Percentiles rank a stretch among this genome's conserved stretches.
Evolutionary conservation across 2,888 invertebrate species (phyloP).

Genomic region (Lacanobia oleracea): DNA sequence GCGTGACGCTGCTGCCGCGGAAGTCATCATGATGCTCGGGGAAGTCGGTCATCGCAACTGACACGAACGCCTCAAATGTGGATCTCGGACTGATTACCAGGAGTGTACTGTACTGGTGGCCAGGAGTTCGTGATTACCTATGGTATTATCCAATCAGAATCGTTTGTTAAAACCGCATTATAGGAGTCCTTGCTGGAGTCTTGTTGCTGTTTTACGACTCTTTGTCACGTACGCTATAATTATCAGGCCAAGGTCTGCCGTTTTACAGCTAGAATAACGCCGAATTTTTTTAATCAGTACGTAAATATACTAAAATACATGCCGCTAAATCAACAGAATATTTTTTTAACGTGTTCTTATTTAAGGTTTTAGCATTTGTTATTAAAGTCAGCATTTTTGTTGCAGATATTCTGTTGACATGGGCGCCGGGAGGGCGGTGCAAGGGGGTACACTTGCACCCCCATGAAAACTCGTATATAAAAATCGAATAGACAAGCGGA

Average conservation of each 20-base stretch:
- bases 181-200: neutral
- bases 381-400: neutral
- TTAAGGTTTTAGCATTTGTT: neutral
- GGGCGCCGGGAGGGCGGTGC: too few relatives aligned
- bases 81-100: neutral
- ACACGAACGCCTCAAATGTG: slow-evolving; percentile 18
- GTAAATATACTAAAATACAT: neutral
- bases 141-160: slow-evolving; percentile 22
- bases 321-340: neutral
- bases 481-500: too few relatives aligned
- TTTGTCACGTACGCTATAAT: neutral
- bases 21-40: slow-evolving; percentile 34
- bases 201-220: neutral
- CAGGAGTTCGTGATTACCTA: slow-evolving; percentile 2
- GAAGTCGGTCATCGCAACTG: slow-evolving; percentile 25
- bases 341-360: neutral
- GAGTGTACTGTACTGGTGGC: neutral
- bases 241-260: neutral
- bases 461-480: too few relatives aligned
- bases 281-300: neutral
- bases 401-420: too few relatives aligned
- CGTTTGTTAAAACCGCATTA: neutral
- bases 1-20: slow-evolving; percentile 46
- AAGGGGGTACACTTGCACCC: too few relatives aligned
- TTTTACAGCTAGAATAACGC: neutral